Base-by-base conservation (phyloP, 2,797 vertebrate genomes). In the Telmatherina bonti region DNA sequence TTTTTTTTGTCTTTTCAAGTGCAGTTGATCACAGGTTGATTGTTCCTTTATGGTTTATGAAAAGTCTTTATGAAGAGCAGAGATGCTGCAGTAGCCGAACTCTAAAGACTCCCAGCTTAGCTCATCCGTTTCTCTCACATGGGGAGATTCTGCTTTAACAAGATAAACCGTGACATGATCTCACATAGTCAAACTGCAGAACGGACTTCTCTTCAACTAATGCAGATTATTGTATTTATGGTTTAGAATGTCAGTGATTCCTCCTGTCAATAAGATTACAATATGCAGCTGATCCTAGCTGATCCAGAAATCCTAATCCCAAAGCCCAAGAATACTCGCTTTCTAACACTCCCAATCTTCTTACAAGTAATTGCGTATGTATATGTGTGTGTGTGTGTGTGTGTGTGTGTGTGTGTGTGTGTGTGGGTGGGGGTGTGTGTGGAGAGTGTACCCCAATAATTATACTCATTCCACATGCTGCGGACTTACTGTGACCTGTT, bases 401-500 rank as follows among this genome's bases (percentile, higher is more conserved):
- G 22, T 1, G 0, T 30, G 35, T n/a, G n/a, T n/a, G n/a, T n/a
- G n/a, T n/a, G n/a, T n/a, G n/a, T 22, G 22, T 2, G 0, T 41
- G 59, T 13, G 51, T 33, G 54, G n/a, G 30, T 43, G 38, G 33
- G 51, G n/a, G 51, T 29, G 5, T 16, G 22, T 1, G 0, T 24
- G 35, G 60, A 22, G 36, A 35, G 78, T 82, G 58, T 79, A 90
- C 85, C 88, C 86, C 80, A 92, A 93, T 94, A 92, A 94, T 94
- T 93, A 93, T 78, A 91, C 87, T 90, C 85, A 92, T 90, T 93
- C 87, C 85, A 83, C 85, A 90, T 86, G 73, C 82, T 60, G 78
- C 78, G 86, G 93, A 94, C 91, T 91, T 78, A 31, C 67, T 60
- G 58, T 93, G 93, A 94, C 93, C 94, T 93, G 89, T 91, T 93